phyloP scores from a whole-genome alignment of 2,888 invertebrate species.

The Plagodis pulveraria region DNA sequence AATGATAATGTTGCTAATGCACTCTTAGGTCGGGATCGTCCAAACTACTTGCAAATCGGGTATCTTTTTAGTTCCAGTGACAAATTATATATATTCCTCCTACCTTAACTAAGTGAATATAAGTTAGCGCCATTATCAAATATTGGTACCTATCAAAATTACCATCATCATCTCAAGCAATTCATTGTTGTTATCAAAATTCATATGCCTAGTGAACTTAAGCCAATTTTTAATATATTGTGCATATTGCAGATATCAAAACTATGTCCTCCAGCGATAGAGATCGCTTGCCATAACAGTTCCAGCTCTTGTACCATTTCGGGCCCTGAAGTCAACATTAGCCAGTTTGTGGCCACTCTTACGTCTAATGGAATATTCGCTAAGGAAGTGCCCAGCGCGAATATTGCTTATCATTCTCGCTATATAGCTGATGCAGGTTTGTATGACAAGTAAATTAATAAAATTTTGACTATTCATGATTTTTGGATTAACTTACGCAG shows the following conservation, averaged over 20 bases:
- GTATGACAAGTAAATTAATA: constrained; percentile 1
- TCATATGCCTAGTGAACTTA: neutral
- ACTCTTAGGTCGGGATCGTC: too few species aligned
- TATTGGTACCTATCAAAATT: too few species aligned
- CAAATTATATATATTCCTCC: too few species aligned
- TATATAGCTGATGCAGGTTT: constrained; percentile 89
- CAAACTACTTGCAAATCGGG: too few species aligned
- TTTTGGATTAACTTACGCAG: neutral
- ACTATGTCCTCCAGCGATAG: constrained; percentile 85
- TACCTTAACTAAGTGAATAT: too few species aligned
- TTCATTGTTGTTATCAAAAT: too few species aligned
- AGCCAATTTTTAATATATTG: neutral
- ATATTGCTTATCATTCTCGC: constrained; percentile 95
- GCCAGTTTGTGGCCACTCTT: constrained; percentile 81
- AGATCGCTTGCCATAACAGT: constrained; percentile 93
- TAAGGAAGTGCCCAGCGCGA: constrained; percentile 86
- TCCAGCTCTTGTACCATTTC: constrained; percentile 91
- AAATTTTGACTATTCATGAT: neutral
- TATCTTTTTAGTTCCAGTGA: too few species aligned
- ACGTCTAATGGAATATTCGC: constrained; percentile 65
- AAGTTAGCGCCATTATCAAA: too few species aligned
- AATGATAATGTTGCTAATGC: too few species aligned
- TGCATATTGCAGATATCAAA: constrained; percentile 49
- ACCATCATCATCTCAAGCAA: too few species aligned
- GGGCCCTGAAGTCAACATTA: constrained; percentile 87